Evolutionary conservation across 2,113 vertebrate genomes (phyloP).

Genomic region (Natator depressus): DNA sequence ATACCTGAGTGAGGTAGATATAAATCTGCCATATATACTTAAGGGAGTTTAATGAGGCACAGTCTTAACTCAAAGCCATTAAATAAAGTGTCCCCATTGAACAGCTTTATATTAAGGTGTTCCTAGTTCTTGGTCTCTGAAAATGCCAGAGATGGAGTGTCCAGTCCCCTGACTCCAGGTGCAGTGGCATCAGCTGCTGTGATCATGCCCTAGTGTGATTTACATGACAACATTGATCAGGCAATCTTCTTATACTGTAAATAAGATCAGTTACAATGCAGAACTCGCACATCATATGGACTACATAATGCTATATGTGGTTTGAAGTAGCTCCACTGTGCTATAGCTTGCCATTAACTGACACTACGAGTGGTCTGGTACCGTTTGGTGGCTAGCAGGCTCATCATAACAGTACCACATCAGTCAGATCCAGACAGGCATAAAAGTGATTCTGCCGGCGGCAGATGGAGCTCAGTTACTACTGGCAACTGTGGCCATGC

Average conservation of each 20-base stretch:
- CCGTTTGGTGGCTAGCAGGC: neutral
- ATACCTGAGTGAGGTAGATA: neutral
- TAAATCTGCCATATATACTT: neutral
- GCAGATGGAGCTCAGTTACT: slow-evolving; percentile 51
- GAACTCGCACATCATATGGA: fast-evolving
- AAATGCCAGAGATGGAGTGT: fast-evolving
- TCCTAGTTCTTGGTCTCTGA: neutral
- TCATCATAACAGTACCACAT: neutral
- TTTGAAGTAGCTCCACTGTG: neutral
- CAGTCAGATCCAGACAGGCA: neutral
- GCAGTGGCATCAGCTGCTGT: neutral
- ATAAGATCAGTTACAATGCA: neutral
- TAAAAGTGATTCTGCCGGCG: neutral
- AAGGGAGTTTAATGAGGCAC: neutral
- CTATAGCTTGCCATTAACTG: neutral
- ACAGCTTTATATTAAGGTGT: neutral
- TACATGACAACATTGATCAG: neutral
- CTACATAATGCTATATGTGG: neutral
- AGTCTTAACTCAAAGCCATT: neutral
- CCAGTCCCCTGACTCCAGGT: neutral
- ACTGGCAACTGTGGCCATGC: neutral
- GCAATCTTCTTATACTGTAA: neutral
- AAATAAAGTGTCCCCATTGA: neutral
- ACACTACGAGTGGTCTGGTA: neutral
- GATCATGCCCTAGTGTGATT: neutral